Percentiles rank a stretch among this genome's conserved stretches.
These are phyloP conservation scores for Gastrophryne carolinensis DNA, from an alignment of 2,797 vertebrate species.

Conservation along the genomic window DNA sequence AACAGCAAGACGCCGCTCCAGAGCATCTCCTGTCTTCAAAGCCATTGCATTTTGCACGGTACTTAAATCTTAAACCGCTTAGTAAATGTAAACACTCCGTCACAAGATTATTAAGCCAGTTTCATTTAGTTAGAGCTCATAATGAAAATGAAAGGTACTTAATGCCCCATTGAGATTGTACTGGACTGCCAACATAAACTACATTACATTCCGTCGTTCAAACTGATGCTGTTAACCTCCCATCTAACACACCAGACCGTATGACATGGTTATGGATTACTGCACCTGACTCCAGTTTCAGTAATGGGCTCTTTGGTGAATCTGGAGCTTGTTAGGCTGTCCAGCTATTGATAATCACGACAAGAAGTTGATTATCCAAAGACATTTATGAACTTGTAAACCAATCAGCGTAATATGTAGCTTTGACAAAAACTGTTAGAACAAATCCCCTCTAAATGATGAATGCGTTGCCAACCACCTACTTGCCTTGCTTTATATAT, in stretches of 20 bases:
- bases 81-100: slow-evolving; percentile 52
- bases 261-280: slow-evolving; percentile 42
- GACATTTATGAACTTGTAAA: slow-evolving; percentile 29
- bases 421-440: slow-evolving; percentile 42
- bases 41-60: slow-evolving; percentile 50
- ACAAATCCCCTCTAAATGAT: too few relatives aligned
- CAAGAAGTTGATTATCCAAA: slow-evolving; percentile 48
- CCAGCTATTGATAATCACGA: slow-evolving; percentile 34
- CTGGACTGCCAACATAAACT: slow-evolving; percentile 45
- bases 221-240: slow-evolving; percentile 49
- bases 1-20: slow-evolving; percentile 10
- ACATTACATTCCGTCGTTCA: slow-evolving; percentile 40
- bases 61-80: slow-evolving; percentile 52
- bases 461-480: slow-evolving; percentile 14
- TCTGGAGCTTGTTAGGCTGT: slow-evolving; percentile 17
- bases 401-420: slow-evolving; percentile 23
- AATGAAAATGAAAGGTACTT: slow-evolving; percentile 53
- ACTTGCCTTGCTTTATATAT: too few relatives aligned
- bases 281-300: slow-evolving; percentile 42
- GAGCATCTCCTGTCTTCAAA: slow-evolving; percentile 37
- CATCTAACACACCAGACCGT: slow-evolving; percentile 33
- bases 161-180: slow-evolving; percentile 50
- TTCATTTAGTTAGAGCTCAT: slow-evolving; percentile 51
- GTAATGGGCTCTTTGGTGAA: slow-evolving; percentile 41
- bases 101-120: slow-evolving; percentile 51